A percentile compares a stretch with the other conserved stretches of the same genome.
These are phyloP conservation scores for Platyura marginata DNA, from an alignment of 1,140 invertebrate species.

Conservation along the genomic window DNA sequence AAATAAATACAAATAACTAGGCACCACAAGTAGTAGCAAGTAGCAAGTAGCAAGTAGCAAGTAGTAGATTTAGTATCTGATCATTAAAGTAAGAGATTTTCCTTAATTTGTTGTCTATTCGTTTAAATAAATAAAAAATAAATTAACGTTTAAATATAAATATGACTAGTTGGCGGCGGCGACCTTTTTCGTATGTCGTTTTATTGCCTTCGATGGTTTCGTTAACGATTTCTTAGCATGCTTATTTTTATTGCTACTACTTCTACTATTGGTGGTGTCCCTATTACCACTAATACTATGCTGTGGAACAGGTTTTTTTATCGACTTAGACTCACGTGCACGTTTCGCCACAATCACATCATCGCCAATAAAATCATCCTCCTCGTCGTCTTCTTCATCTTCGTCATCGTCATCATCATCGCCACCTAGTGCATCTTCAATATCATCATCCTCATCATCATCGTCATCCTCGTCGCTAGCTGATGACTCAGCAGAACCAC, in stretches of 20 bases:
- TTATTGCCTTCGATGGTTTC: neutral
- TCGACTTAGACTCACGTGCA: constrained; percentile 68
- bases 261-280: no score
- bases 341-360: constrained; percentile 44
- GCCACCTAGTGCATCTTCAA: constrained; percentile 33
- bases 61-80: no score
- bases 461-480: constrained; percentile 35
- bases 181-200: neutral
- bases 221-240: neutral
- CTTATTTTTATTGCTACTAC: neutral
- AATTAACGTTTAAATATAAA: no score
- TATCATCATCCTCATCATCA: constrained; percentile 37
- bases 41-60: no score
- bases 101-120: no score
- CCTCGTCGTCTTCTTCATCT: constrained; percentile 50
- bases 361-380: constrained; percentile 39
- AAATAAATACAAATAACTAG: no score
- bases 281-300: no score
- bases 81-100: no score
- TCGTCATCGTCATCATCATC: constrained; percentile 34
- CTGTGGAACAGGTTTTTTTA: constrained; percentile 14
- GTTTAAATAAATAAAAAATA: no score
- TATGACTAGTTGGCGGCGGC: no score
- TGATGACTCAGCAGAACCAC: constrained; percentile 7
- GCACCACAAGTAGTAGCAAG: no score